phyloP scores from a whole-genome alignment of 2,888 invertebrate species.

The Elmis aenea region DNA sequence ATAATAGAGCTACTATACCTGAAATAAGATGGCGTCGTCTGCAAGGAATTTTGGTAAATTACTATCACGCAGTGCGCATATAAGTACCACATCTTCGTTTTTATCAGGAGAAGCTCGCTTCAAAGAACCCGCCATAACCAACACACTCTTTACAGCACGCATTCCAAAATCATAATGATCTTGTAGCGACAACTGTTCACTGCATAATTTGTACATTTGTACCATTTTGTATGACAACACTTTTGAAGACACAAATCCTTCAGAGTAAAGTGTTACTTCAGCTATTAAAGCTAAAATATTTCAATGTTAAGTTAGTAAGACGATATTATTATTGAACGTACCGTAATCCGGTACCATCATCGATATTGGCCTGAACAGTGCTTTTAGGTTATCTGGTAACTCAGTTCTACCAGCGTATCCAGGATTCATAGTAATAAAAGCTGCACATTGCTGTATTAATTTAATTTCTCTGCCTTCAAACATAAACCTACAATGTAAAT shows the following conservation, averaged over 20 bases:
- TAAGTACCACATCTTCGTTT: slow-evolving; percentile 76
- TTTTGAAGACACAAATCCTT: slow-evolving; percentile 86
- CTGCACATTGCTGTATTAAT: slow-evolving; percentile 72
- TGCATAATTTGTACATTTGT: slow-evolving; percentile 87
- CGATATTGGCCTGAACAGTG: slow-evolving; percentile 78
- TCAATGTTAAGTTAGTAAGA: too few relatives aligned
- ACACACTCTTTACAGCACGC: slow-evolving; percentile 89
- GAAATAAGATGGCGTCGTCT: slow-evolving; percentile 78
- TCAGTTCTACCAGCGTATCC: slow-evolving; percentile 88
- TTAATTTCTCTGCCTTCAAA: slow-evolving; percentile 88
- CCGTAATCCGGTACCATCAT: slow-evolving; percentile 94
- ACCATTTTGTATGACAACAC: slow-evolving; percentile 87
- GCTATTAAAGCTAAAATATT: slow-evolving; percentile 77
- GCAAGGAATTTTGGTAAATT: slow-evolving; percentile 86
- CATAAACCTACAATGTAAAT: slow-evolving; percentile 60
- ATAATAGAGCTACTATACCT: too few relatives aligned
- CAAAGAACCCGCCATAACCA: slow-evolving; percentile 87
- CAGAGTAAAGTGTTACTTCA: slow-evolving; percentile 88
- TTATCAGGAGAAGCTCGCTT: slow-evolving; percentile 82
- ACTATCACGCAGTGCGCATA: slow-evolving; percentile 81
- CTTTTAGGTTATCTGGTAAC: slow-evolving; percentile 82
- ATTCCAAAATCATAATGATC: slow-evolving; percentile 92
- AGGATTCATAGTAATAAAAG: slow-evolving; percentile 90
- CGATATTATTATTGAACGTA: slow-evolving; percentile 43
- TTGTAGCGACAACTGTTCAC: slow-evolving; percentile 86